Percentiles rank a stretch among this genome's conserved stretches.
phyloP scores from a whole-genome alignment of 1,140 invertebrate species.

The Akabosia matsudoensis region DNA sequence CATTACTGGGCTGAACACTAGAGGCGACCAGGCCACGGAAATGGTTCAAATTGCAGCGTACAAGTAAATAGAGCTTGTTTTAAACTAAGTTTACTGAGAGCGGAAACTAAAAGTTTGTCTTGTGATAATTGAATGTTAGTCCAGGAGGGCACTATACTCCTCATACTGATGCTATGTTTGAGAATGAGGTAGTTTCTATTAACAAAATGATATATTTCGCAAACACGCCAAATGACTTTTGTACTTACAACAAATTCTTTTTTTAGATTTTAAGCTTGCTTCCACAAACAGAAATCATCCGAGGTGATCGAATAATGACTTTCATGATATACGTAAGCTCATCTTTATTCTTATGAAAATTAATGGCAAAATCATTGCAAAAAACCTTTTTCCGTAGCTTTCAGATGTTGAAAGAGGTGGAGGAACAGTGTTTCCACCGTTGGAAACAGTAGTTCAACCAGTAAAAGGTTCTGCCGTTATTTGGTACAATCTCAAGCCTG shows the following conservation, averaged over 20 bases:
- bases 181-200: neutral
- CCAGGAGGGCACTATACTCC: slow-evolving; percentile 15
- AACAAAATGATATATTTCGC: neutral
- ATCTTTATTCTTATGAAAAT: neutral
- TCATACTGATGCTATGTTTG: slow-evolving; percentile 23
- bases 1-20: slow-evolving; percentile 21
- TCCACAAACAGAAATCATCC: neutral
- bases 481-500: slow-evolving; percentile 33
- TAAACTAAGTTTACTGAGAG: neutral
- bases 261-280: neutral
- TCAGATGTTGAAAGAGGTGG: slow-evolving; percentile 35
- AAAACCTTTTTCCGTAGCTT: neutral
- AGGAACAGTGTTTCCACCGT: slow-evolving; percentile 29
- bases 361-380: neutral
- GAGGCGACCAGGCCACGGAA: neutral
- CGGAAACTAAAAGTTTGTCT: neutral
- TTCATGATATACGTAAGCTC: slow-evolving; percentile 36
- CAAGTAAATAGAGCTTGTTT: neutral
- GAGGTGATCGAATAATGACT: slow-evolving; percentile 34
- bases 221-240: neutral
- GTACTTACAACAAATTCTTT: neutral
- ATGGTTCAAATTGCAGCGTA: slow-evolving; percentile 31
- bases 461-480: slow-evolving; percentile 31
- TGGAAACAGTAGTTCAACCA: slow-evolving; percentile 21
- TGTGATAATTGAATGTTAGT: neutral